Evolutionary conservation across 2,113 vertebrate species (phyloP).

Genomic region (Colaptes auratus): DNA sequence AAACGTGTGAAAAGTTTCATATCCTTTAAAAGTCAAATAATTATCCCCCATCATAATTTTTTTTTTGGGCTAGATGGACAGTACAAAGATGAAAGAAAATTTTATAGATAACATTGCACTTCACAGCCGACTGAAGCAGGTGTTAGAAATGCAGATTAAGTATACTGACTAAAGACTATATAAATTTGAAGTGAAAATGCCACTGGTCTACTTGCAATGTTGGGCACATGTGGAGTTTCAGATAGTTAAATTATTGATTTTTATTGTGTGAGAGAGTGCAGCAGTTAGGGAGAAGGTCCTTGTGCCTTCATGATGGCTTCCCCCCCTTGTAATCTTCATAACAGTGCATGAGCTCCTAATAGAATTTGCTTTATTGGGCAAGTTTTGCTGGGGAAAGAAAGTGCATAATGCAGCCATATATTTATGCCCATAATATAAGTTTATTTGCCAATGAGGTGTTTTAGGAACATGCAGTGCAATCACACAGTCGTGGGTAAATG

Average conservation of each 20-base stretch:
- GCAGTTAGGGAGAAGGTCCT: constrained; percentile 82
- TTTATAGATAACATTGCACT: constrained; percentile 80
- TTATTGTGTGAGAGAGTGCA: constrained; percentile 84
- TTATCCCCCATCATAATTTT: constrained; percentile 58
- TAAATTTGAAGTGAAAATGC: constrained; percentile 99
- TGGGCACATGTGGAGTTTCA: constrained; percentile 86
- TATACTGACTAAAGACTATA: constrained; percentile 94
- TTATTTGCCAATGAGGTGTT: background rate
- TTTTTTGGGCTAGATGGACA: constrained; percentile 76
- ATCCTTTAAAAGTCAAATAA: constrained; percentile 70
- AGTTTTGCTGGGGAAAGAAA: constrained; percentile 32
- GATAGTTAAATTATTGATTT: constrained; percentile 92
- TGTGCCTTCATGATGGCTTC: constrained; percentile 77
- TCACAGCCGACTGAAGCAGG: constrained; percentile 90
- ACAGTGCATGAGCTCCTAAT: constrained; percentile 66
- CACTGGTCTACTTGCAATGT: constrained; percentile 86
- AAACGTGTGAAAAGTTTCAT: constrained; percentile 48
- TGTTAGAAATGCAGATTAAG: constrained; percentile 99
- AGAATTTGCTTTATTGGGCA: constrained; percentile 67
- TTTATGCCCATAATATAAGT: background rate
- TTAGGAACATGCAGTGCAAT: background rate
- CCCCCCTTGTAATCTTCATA: constrained; percentile 69
- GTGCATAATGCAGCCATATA: background rate
- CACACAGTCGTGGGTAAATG: background rate
- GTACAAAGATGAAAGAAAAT: constrained; percentile 87